A percentile compares a stretch with the other conserved stretches of the same genome.
These are phyloP conservation scores for Brachionus angularis DNA, from an alignment of 1,140 invertebrate genomes.

Conservation along the genomic window DNA sequence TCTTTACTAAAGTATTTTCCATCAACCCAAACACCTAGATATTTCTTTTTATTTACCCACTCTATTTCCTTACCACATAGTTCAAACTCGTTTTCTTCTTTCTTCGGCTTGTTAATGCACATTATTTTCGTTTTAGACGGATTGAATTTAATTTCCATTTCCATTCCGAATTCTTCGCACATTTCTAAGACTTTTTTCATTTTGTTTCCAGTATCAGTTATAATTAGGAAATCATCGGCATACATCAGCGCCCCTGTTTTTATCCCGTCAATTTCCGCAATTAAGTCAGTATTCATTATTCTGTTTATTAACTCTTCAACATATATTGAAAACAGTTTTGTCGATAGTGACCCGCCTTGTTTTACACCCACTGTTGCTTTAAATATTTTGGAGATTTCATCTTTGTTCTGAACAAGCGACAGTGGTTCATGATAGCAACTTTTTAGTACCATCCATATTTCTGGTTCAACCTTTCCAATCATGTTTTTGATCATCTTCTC, in stretches of 20 bases:
- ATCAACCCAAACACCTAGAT: slow-evolving; percentile 3
- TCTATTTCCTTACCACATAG: slow-evolving; percentile 6
- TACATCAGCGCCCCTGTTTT: not conserved
- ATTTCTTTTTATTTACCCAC: not conserved
- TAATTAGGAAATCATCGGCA: not conserved
- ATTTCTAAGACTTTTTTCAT: not conserved
- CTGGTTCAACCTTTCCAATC: slow-evolving; percentile 1
- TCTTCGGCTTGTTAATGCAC: not conserved
- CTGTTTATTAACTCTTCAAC: too few species aligned
- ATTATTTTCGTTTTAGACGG: not conserved
- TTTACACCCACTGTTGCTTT: slow-evolving; percentile 3
- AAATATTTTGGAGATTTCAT: not conserved
- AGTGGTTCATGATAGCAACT: not conserved
- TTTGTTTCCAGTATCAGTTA: not conserved
- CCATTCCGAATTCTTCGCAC: not conserved
- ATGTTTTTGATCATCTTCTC: too few species aligned
- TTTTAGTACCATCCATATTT: not conserved
- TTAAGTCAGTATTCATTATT: slow-evolving; percentile 2
- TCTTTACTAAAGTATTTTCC: slow-evolving; percentile 6
- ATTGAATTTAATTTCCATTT: not conserved
- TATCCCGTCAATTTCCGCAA: not conserved
- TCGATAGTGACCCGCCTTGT: not conserved
- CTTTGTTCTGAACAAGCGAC: not conserved
- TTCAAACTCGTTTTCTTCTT: too few species aligned
- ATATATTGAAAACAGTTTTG: not conserved